Conservation (phyloP, 2,797 vertebrate genomes). For the Loriculus beryllinus region DNA sequence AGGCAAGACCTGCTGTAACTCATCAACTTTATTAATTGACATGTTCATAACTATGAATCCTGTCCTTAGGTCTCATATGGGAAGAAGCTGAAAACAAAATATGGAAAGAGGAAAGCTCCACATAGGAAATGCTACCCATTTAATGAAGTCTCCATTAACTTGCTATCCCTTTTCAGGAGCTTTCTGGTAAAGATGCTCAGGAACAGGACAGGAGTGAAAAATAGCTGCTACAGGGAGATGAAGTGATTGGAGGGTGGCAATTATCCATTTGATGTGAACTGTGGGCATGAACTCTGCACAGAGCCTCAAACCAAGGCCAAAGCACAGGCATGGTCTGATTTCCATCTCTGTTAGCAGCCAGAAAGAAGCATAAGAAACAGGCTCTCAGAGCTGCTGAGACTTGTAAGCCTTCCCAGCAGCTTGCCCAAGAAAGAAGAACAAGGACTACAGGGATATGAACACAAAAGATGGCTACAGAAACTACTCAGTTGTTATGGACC, state of each 20-base stretch:
- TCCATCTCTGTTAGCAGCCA: background rate
- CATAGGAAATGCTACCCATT: background rate
- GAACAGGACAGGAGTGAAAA: background rate
- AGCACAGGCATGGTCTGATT: accelerated
- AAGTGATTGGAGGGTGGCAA: background rate
- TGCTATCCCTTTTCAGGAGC: background rate
- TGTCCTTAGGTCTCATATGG: background rate
- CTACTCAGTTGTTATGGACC: background rate
- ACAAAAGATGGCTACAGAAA: background rate
- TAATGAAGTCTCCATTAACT: background rate
- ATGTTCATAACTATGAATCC: background rate
- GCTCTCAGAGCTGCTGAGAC: background rate
- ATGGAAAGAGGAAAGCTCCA: background rate
- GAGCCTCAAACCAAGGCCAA: background rate
- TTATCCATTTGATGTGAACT: accelerated
- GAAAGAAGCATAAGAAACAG: background rate
- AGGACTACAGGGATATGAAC: background rate
- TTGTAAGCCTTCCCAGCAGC: background rate
- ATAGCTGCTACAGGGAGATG: background rate
- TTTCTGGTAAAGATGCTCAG: background rate
- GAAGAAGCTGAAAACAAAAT: background rate
- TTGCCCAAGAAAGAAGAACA: background rate
- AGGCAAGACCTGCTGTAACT: background rate
- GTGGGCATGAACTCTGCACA: background rate
- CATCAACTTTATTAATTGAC: background rate